Conservation (phyloP, 1,140 invertebrate species). For the Brachionus asplanchnoidis region DNA sequence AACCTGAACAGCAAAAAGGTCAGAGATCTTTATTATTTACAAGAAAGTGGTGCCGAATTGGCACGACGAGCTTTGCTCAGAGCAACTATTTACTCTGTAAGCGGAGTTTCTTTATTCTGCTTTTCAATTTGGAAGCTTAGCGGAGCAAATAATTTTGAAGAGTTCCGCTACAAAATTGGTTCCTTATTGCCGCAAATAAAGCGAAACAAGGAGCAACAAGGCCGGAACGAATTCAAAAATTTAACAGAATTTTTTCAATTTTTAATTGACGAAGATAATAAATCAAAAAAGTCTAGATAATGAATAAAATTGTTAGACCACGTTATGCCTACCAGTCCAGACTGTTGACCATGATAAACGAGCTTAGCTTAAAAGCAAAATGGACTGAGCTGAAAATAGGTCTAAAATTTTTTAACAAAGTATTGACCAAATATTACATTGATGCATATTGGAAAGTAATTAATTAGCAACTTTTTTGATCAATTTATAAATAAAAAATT, state of each 20-base stretch:
- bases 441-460: slow-evolving; percentile 38
- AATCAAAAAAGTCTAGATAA: neutral
- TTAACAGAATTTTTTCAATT: slow-evolving; percentile 39
- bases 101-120: slow-evolving; percentile 22
- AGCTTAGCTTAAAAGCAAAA: neutral
- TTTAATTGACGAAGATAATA: slow-evolving; percentile 31
- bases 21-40: neutral
- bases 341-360: slow-evolving; percentile 11
- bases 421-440: slow-evolving; percentile 24
- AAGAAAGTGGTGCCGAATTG: slow-evolving; percentile 20
- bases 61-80: slow-evolving; percentile 24
- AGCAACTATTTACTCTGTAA: slow-evolving; percentile 19
- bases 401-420: neutral
- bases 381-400: slow-evolving; percentile 35
- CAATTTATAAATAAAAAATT: neutral
- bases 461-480: neutral
- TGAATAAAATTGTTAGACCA: neutral
- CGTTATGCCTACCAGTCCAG: slow-evolving; percentile 16
- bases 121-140: slow-evolving; percentile 22
- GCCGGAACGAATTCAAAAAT: slow-evolving; percentile 40
- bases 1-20: neutral
- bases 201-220: slow-evolving; percentile 1
- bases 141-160: slow-evolving; percentile 38
- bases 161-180: slow-evolving; percentile 35
- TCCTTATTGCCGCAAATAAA: slow-evolving; percentile 10